phyloP scores from a whole-genome alignment of 2,113 vertebrate species.

The Apus apus region DNA sequence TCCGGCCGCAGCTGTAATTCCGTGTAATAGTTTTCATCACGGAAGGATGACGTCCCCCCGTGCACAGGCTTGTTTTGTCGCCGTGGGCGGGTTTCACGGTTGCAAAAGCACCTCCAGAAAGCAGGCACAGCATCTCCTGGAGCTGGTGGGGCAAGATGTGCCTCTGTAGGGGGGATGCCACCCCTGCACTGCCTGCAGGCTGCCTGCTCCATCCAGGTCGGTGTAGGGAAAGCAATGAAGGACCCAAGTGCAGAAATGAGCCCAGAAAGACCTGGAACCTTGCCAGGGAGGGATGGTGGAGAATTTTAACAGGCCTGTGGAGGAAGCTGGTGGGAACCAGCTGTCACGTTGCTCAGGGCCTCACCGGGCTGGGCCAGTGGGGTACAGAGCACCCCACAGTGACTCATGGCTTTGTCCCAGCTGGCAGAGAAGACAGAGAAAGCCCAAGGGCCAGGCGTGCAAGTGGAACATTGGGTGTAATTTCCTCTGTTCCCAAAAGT shows the following conservation, averaged over 20 bases:
- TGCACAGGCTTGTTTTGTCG: fast-evolving
- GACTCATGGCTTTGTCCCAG: neutral
- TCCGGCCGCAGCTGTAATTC: neutral
- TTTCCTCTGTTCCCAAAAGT: neutral
- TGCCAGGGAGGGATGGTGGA: neutral
- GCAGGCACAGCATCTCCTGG: neutral
- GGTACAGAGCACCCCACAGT: neutral
- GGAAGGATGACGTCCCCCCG: neutral
- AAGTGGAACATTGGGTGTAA: neutral
- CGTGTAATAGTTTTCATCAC: neutral
- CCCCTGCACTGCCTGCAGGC: fast-evolving
- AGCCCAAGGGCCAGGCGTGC: neutral
- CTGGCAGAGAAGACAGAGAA: neutral
- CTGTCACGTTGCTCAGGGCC: neutral
- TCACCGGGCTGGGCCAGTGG: neutral
- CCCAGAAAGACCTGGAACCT: neutral
- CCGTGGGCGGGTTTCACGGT: neutral
- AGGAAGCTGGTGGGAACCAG: neutral
- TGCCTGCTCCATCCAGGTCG: neutral
- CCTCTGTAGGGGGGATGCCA: neutral
- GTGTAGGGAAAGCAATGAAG: neutral
- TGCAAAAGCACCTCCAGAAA: fast-evolving
- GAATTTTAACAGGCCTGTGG: neutral
- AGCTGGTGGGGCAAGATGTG: neutral
- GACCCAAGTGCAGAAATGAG: fast-evolving